A percentile compares a stretch with the other conserved stretches of the same genome.
Evolutionary conservation across 2,797 vertebrate genomes (phyloP).

Genomic region (Dicrostonyx torquatus): DNA sequence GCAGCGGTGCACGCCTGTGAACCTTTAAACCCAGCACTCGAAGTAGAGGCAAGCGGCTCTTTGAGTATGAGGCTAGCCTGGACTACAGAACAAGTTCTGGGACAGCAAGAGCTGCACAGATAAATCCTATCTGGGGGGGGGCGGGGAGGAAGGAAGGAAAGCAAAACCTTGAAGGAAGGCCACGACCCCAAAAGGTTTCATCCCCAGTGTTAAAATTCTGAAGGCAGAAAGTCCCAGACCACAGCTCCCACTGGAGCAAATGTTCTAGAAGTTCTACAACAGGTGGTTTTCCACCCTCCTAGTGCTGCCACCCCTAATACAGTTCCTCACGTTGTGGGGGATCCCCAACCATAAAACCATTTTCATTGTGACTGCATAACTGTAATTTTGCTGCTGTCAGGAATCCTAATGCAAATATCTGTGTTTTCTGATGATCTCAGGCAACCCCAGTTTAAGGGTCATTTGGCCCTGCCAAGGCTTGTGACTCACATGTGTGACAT

Average conservation of each 20-base stretch:
- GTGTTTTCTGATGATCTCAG: neutral
- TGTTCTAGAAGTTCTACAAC: neutral
- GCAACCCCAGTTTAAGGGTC: neutral
- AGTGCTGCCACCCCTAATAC: accelerated
- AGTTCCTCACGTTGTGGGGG: neutral
- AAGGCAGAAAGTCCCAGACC: neutral
- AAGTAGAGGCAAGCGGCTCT: neutral
- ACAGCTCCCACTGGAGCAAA: neutral
- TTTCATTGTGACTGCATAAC: neutral
- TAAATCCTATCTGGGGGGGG: neutral
- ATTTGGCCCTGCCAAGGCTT: neutral
- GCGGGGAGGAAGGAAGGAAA: neutral
- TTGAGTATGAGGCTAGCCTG: neutral
- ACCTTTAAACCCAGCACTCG: too few relatives aligned
- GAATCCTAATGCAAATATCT: neutral
- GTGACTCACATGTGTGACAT: neutral
- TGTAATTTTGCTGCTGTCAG: neutral
- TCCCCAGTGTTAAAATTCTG: neutral
- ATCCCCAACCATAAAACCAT: neutral
- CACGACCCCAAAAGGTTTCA: neutral
- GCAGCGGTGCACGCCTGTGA: accelerated
- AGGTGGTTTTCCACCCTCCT: neutral
- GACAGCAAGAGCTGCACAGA: neutral
- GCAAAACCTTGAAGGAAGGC: neutral
- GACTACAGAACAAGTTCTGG: neutral